Percentiles rank a stretch among this genome's conserved stretches.
Evolutionary conservation across 2,888 invertebrate species (phyloP).

Genomic region (Drosophila buzzatii): DNA sequence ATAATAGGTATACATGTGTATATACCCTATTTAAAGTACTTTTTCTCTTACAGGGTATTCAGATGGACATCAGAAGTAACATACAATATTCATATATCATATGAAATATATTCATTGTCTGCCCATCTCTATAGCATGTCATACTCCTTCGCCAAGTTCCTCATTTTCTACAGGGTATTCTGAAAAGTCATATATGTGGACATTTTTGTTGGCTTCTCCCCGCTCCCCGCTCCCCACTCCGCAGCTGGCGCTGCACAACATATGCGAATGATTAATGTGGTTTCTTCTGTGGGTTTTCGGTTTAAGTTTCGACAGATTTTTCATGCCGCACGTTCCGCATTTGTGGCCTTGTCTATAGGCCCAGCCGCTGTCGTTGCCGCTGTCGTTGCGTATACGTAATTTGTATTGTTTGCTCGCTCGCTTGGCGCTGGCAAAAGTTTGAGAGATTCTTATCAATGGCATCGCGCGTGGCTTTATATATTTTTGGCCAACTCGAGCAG

Average conservation of each 20-base stretch:
- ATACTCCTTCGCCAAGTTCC: neutral
- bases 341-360: conserved; percentile 29
- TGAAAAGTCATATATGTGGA: conserved; percentile 29
- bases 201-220: conserved; percentile 19
- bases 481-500: conserved; percentile 52
- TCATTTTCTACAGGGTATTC: conserved; percentile 4
- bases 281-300: conserved; percentile 44
- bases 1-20: too few species aligned
- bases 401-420: conserved; percentile 57
- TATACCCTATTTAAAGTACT: neutral
- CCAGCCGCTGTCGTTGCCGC: conserved; percentile 17
- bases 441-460: conserved; percentile 43
- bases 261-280: conserved; percentile 75
- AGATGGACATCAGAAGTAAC: neutral
- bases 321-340: conserved; percentile 8
- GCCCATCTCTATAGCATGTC: neutral
- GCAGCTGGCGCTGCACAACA: conserved; percentile 31
- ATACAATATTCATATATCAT: neutral
- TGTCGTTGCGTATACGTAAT: conserved; percentile 51
- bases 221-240: neutral
- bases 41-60: neutral
- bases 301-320: conserved; percentile 36
- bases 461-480: conserved; percentile 48
- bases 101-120: neutral
- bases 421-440: conserved; percentile 25